phyloP scores from a whole-genome alignment of 2,888 invertebrate species.

The Drosophila glabriapex region DNA sequence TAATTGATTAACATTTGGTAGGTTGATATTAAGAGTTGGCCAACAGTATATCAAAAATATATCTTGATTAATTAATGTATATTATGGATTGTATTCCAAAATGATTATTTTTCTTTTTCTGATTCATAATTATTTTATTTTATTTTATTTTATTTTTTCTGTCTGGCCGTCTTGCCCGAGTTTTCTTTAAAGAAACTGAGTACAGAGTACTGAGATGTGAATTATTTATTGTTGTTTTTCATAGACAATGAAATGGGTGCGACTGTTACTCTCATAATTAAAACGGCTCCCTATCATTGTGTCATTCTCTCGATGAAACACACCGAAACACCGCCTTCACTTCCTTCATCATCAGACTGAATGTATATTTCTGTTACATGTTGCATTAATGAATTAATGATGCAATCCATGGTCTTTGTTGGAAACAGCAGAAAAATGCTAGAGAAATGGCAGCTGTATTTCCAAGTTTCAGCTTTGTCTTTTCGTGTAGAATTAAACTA shows the following conservation, averaged over 20 bases:
- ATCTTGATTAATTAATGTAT: not conserved
- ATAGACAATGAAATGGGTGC: slow-evolving; percentile 38
- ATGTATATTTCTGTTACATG: not conserved
- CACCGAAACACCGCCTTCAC: not conserved
- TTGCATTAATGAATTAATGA: slow-evolving; percentile 66
- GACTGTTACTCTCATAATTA: slow-evolving; percentile 41
- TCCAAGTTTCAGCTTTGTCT: slow-evolving; percentile 38
- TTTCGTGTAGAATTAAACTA: not conserved
- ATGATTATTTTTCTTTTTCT: not conserved
- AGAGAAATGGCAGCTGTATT: slow-evolving; percentile 47
- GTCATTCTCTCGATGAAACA: not conserved
- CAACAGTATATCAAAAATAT: not conserved
- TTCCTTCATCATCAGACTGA: not conserved
- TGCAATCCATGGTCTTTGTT: slow-evolving; percentile 63
- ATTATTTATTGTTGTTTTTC: not conserved
- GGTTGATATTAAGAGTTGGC: not conserved
- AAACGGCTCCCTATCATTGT: slow-evolving; percentile 25
- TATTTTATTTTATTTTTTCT: not conserved
- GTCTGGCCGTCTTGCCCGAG: not conserved
- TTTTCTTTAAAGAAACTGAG: not conserved
- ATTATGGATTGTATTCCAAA: not conserved
- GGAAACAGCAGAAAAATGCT: slow-evolving; percentile 24
- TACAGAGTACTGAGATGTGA: not conserved
- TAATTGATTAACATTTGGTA: not conserved
- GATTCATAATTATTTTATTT: not conserved